Conservation (phyloP, 2,113 vertebrate species). For the Tursiops truncatus region DNA sequence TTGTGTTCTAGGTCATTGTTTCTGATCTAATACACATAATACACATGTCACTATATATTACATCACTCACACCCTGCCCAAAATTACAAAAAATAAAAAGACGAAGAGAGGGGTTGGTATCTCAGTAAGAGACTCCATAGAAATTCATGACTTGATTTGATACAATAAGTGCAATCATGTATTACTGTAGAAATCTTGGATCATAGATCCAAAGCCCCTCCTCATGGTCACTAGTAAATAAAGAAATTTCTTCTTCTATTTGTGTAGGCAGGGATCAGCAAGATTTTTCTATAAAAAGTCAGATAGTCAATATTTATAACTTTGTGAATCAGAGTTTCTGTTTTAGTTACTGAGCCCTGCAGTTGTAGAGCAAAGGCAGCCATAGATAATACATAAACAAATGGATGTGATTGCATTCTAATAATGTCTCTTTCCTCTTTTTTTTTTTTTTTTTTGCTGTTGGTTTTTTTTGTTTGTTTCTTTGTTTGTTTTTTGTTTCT, state of each 20-base stretch:
- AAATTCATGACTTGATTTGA: not conserved
- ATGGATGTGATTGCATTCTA: not conserved
- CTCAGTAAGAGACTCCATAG: not conserved
- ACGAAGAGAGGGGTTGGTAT: not conserved
- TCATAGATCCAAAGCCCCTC: not conserved
- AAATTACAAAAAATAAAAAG: conserved; percentile 5
- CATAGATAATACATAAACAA: not conserved
- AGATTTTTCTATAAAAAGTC: not conserved
- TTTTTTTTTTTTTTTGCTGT: not conserved
- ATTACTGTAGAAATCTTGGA: not conserved
- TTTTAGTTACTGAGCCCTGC: not conserved
- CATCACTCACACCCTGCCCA: not conserved
- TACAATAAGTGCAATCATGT: not conserved
- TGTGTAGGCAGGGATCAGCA: not conserved
- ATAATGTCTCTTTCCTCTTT: conserved; percentile 53
- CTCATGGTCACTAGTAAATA: not conserved
- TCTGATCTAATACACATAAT: not conserved
- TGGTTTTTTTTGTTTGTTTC: not conserved
- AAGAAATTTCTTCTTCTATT: not conserved
- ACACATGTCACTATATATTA: not conserved
- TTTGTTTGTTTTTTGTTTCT: not conserved
- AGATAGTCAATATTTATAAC: not conserved
- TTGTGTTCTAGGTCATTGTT: not conserved
- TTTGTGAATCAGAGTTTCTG: not conserved
- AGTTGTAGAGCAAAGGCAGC: not conserved